phyloP scores from a whole-genome alignment of 2,888 invertebrate species.

The Amphipyra berbera region DNA sequence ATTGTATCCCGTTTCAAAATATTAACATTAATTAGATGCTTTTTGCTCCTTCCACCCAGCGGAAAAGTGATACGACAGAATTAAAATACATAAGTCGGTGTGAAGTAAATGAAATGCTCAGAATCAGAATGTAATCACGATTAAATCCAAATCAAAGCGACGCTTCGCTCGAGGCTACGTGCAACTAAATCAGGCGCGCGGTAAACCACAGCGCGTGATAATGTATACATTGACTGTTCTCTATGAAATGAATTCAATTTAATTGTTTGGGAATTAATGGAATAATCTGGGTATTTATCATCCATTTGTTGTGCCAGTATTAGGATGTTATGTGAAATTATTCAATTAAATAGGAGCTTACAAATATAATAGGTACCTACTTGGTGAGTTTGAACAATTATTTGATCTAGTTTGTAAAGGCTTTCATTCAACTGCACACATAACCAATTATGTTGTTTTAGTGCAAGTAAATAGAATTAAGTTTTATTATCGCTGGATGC shows the following conservation, averaged over 20 bases:
- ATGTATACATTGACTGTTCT: constrained; percentile 33
- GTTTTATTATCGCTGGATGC: too few relatives aligned
- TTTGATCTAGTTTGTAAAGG: constrained; percentile 10
- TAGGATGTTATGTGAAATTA: constrained; percentile 17
- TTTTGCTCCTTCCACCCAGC: too few relatives aligned
- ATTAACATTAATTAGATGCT: constrained; percentile 3
- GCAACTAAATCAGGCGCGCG: constrained; percentile 35
- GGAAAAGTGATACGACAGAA: too few relatives aligned
- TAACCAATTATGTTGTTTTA: not conserved
- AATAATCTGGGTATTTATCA: constrained; percentile 33
- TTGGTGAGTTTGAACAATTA: constrained; percentile 19
- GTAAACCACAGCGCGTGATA: constrained; percentile 41
- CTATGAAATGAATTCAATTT: constrained; percentile 40
- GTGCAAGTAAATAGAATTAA: too few relatives aligned
- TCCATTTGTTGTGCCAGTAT: constrained; percentile 7
- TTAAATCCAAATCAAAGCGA: constrained; percentile 32
- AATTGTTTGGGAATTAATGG: constrained; percentile 30
- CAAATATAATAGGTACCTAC: not conserved
- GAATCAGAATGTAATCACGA: constrained; percentile 30
- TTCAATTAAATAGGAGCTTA: constrained; percentile 17
- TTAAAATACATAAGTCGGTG: constrained; percentile 3
- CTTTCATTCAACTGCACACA: not conserved
- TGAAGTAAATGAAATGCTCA: constrained; percentile 24
- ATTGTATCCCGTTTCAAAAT: not conserved
- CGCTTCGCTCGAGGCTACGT: constrained; percentile 10